phyloP scores from a whole-genome alignment of 2,113 vertebrate species.

The Apteryx mantelli region DNA sequence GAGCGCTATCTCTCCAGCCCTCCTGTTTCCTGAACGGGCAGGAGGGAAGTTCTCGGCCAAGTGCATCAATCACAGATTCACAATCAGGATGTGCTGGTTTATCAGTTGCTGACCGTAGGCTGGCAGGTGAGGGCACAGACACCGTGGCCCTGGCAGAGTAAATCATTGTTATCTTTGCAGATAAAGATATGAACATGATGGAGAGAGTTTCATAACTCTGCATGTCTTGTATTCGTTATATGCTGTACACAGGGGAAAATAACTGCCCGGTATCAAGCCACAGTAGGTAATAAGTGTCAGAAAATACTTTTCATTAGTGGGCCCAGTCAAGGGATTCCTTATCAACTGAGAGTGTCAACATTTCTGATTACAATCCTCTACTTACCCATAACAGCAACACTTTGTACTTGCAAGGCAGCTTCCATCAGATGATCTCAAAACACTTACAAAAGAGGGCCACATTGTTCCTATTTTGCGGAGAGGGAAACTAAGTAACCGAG shows the following conservation, averaged over 20 bases:
- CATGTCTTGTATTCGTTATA: neutral
- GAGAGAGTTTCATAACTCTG: neutral
- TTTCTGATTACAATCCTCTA: neutral
- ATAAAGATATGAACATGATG: conserved; percentile 35
- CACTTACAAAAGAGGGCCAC: neutral
- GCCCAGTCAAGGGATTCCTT: neutral
- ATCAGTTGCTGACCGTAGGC: conserved; percentile 62
- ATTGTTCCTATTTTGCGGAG: neutral
- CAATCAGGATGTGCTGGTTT: conserved; percentile 76
- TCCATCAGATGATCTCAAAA: neutral
- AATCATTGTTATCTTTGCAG: conserved; percentile 63
- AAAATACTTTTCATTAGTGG: neutral
- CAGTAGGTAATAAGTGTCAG: neutral
- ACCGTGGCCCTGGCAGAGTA: conserved; percentile 64
- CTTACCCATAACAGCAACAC: neutral
- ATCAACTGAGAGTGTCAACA: rapidly evolving
- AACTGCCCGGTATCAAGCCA: neutral
- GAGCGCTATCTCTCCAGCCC: conserved; percentile 88
- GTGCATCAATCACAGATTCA: conserved; percentile 87
- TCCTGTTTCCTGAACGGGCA: conserved; percentile 88
- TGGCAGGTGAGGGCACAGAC: conserved; percentile 82
- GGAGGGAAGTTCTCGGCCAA: conserved; percentile 88
- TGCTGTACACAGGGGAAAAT: neutral
- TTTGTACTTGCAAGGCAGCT: neutral
- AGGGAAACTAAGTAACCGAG: neutral